Percentiles rank a stretch among this genome's conserved stretches.
phyloP scores from a whole-genome alignment of 2,888 invertebrate species.

The Argyresthia albistria region DNA sequence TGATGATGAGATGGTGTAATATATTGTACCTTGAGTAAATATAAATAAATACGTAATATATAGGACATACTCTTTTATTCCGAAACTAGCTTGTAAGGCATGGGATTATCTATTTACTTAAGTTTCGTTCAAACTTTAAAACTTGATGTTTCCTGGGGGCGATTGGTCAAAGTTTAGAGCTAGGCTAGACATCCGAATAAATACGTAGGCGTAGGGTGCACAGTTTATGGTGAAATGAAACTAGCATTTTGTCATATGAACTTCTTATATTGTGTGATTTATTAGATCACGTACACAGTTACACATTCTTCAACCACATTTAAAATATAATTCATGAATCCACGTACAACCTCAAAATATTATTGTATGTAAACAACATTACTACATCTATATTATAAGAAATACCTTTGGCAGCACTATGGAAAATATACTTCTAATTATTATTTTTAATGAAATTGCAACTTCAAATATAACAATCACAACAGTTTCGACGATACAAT shows the following conservation, averaged over 20 bases:
- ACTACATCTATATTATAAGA: constrained; percentile 64
- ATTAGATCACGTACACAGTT: constrained; percentile 41
- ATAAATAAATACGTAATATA: constrained; percentile 72
- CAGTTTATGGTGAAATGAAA: neutral
- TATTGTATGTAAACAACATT: constrained; percentile 57
- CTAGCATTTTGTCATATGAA: neutral
- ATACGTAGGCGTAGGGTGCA: neutral
- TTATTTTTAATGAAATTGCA: constrained; percentile 60
- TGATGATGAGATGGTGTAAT: constrained; percentile 64
- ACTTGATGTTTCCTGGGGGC: neutral
- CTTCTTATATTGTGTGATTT: constrained; percentile 5
- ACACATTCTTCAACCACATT: constrained; percentile 55
- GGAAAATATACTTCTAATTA: constrained; percentile 66
- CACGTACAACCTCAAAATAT: constrained; percentile 65
- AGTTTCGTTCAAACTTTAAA: neutral
- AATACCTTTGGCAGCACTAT: constrained; percentile 72
- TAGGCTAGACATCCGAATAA: too few species aligned
- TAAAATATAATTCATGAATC: constrained; percentile 59
- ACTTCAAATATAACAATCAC: constrained; percentile 69
- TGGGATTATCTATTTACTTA: too few species aligned
- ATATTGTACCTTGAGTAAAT: constrained; percentile 70
- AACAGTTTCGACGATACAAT: constrained; percentile 64
- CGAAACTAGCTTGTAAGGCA: neutral
- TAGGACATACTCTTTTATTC: constrained; percentile 37
- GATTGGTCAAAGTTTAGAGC: too few species aligned